Evolutionary conservation across 2,113 vertebrate genomes (phyloP), one percentile per base, ranked within the genome.

Genomic region (Donacobius atricapilla): DNA sequence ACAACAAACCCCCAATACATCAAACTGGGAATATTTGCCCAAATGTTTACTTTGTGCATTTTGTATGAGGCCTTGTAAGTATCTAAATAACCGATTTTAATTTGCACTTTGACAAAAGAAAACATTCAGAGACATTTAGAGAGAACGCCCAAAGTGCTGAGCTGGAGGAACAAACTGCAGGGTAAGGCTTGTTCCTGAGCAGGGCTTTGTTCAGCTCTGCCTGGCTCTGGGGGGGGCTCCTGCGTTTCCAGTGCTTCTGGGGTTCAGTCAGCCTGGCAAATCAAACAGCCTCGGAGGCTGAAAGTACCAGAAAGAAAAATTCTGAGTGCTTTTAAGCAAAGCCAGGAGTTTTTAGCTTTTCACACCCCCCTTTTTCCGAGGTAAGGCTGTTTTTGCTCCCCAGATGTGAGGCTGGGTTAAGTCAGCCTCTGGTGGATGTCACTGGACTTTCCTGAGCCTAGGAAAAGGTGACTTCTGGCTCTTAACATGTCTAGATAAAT

Each of bases 341-440:
- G 53, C 23, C 44, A 15, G 27, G 57, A 3, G 39, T 15, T 48
- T 68, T 22, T 21, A 30, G 15, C 23, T 79, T 44, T 6, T 48
- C 21, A 21, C 25, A 15, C 12, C 5, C 5, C 5, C 1, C 1
- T 33, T 57, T 56, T 37, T 14, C 17, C 0, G 3, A 31, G 37
- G 45, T 23, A 51, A 47, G 20, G 71, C 53, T 47, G 58, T 9
- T 35, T 13, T 6, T 17, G n/a, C 17, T 76, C 18, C 14, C 15
- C 23, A 39, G 30, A 6, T 44, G 30, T 35, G 66, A 27, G 58
- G 25, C 21, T 64, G 66, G 25, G 18, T 44, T 31, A 3, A 10
- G 22, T n/a, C 9, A 39, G 54, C 64, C 12, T 15, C 54, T 69
- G 39, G 3, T 48, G 63, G 23, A 19, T 87, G 33, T 47, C n/a